These are phyloP conservation scores for Proales similis DNA, from an alignment of 1,140 invertebrate species.

Conservation along the genomic window DNA sequence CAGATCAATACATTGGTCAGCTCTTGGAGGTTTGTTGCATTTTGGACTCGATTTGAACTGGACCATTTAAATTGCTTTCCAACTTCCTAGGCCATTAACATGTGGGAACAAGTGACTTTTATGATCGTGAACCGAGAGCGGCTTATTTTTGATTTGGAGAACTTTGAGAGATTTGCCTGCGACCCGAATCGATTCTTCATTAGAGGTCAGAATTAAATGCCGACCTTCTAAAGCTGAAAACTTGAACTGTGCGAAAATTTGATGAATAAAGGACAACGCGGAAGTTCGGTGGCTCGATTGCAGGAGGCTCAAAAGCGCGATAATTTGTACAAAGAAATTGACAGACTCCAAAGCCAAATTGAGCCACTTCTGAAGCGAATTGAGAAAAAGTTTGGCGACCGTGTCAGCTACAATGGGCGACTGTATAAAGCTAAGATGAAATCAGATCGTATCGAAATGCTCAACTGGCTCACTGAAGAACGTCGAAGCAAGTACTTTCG, in stretches of 20 bases:
- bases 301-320: slow-evolving; percentile 48
- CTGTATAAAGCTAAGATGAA: slow-evolving; percentile 52
- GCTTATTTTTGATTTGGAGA: slow-evolving; percentile 47
- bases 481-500: slow-evolving; percentile 39
- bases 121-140: slow-evolving; percentile 47
- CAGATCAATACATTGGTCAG: slow-evolving; percentile 44
- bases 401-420: slow-evolving; percentile 42
- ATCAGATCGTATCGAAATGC: slow-evolving; percentile 52
- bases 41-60: not conserved
- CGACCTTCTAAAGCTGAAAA: not conserved
- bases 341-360: slow-evolving; percentile 34
- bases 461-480: slow-evolving; percentile 52
- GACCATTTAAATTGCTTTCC: not conserved
- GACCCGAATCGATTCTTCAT: slow-evolving; percentile 53
- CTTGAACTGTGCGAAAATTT: not conserved
- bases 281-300: slow-evolving; percentile 47
- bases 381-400: slow-evolving; percentile 29
- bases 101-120: slow-evolving; percentile 47
- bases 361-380: slow-evolving; percentile 4
- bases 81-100: slow-evolving; percentile 44
- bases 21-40: slow-evolving; percentile 40
- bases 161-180: slow-evolving; percentile 51
- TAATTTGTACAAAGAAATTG: slow-evolving; percentile 40
- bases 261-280: slow-evolving; percentile 35
- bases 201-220: slow-evolving; percentile 40